Evolutionary conservation across 2,888 invertebrate species (phyloP), one percentile per base, ranked within the genome.

Genomic region (Andrena bicolor): DNA sequence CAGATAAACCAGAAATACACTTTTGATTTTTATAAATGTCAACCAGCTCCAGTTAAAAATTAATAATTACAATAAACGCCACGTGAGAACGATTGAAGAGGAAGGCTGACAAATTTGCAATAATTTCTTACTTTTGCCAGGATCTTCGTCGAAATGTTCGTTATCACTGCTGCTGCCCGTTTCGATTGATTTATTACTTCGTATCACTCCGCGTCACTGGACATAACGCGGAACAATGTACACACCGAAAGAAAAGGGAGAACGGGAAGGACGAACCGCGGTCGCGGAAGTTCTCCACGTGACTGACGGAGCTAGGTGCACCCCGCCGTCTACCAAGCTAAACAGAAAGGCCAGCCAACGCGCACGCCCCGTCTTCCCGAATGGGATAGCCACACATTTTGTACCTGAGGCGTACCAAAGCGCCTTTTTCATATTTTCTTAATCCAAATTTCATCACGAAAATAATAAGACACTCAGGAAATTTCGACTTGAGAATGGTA

Each of bases 281-380:
- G 88, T 86, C 90, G 90, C 88, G 89, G 85, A 88, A 83, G 86
- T 80, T 88, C 91, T 90, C 92, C 92, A 92, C 92, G 92, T 92
- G 92, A 92, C 92, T 92, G 91, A 89, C 80, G 87, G 80, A 85
- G 86, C 85, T 77, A 81, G 68, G 80, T 64, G 76, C 76, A 83
- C 72, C 82, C 82, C 87, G 85, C 60, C 68, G 85, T 80, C 86
- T 84, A 80, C 79, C 80, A 87, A 88, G 86, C 78, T 83, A 89
- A 89, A 89, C 81, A 41, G 85, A 83, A 85, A 88, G 84, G 87
- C 83, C 76, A 69, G 69, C 75, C 85, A 88, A 72, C 86, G 91
- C 91, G 91, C 91, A 91, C 87, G 90, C 65, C 71, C 66, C 56
- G 16, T 61, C 35, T 28, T 23, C 32, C 48, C 48, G 26, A 49